Conservation (phyloP, 2,888 invertebrate species). For the Synanthedon andrenaeformis region DNA sequence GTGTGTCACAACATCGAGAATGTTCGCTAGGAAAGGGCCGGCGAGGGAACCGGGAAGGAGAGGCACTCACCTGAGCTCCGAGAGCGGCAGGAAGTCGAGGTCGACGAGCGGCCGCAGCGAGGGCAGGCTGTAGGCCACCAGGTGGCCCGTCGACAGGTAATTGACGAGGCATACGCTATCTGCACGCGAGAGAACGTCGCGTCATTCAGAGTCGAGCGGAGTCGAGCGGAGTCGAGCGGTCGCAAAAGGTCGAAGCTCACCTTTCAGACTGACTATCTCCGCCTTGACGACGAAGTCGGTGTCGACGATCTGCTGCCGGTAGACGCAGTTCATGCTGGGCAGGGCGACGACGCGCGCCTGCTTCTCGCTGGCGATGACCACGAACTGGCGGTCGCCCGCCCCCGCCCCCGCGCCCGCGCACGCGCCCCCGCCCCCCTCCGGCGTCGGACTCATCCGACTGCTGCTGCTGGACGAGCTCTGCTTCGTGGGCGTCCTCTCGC, state of each 20-base stretch:
- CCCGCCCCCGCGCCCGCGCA: constrained; percentile 44
- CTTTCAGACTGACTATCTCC: constrained; percentile 92
- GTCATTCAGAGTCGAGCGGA: too few species aligned
- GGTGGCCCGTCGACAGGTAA: constrained; percentile 94
- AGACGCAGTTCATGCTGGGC: constrained; percentile 95
- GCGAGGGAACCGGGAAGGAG: background rate
- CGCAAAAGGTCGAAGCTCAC: constrained; percentile 42
- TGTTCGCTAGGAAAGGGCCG: constrained; percentile 5
- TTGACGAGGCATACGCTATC: constrained; percentile 95
- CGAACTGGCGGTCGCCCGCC: constrained; percentile 88
- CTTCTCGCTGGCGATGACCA: constrained; percentile 94
- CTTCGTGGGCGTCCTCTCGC: constrained; percentile 74
- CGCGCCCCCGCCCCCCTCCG: constrained; percentile 46
- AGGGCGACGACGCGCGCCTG: constrained; percentile 94
- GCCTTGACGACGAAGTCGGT: constrained; percentile 94
- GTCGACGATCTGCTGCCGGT: constrained; percentile 92
- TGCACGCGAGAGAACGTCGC: constrained; percentile 35
- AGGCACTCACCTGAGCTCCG: constrained; percentile 86
- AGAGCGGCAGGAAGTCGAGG: constrained; percentile 93
- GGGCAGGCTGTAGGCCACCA: constrained; percentile 94
- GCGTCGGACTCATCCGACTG: constrained; percentile 83
- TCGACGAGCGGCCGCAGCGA: constrained; percentile 93
- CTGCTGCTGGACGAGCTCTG: constrained; percentile 65
- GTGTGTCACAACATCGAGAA: constrained; percentile 17
- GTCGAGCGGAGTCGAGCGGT: too few species aligned